Evolutionary conservation across 2,888 invertebrate genomes (phyloP).

Genomic region (Drosophila flavopinicola): DNA sequence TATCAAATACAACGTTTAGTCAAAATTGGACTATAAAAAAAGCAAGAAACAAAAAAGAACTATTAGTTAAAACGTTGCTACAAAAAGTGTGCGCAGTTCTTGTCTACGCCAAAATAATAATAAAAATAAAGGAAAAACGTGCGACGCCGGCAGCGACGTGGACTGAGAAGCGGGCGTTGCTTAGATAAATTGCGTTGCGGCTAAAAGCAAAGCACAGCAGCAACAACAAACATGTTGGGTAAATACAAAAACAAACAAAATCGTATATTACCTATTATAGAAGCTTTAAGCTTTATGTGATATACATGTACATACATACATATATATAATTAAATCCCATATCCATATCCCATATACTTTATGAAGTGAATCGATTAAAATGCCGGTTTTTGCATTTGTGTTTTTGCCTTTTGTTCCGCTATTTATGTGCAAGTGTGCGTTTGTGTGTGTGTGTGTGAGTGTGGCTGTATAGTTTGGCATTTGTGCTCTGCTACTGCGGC

Average conservation of each 20-base stretch:
- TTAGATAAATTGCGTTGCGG: slow-evolving; percentile 77
- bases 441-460: slow-evolving; percentile 5
- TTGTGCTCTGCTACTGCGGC: slow-evolving; percentile 33
- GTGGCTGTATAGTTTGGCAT: slow-evolving; percentile 27
- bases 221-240: slow-evolving; percentile 73
- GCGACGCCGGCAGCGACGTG: slow-evolving; percentile 44
- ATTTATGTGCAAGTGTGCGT: slow-evolving; percentile 4
- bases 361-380: slow-evolving; percentile 52
- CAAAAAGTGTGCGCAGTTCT: slow-evolving; percentile 37
- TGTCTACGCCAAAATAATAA: slow-evolving; percentile 48
- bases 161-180: slow-evolving; percentile 55
- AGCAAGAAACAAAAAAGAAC: slow-evolving; percentile 21
- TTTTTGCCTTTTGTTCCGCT: slow-evolving; percentile 39
- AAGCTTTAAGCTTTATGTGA: slow-evolving; percentile 35
- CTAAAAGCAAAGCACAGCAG: slow-evolving; percentile 62
- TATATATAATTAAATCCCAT: slow-evolving; percentile 13
- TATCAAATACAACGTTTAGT: slow-evolving; percentile 65
- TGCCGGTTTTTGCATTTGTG: slow-evolving; percentile 66
- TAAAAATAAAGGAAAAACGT: slow-evolving; percentile 54
- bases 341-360: slow-evolving; percentile 16
- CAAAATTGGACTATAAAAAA: slow-evolving; percentile 71
- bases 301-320: background rate
- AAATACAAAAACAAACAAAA: slow-evolving; percentile 58
- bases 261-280: slow-evolving; percentile 41
- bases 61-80: slow-evolving; percentile 20